phyloP scores from a whole-genome alignment of 2,797 vertebrate species.

The Neosilurus hyrtlii region DNA sequence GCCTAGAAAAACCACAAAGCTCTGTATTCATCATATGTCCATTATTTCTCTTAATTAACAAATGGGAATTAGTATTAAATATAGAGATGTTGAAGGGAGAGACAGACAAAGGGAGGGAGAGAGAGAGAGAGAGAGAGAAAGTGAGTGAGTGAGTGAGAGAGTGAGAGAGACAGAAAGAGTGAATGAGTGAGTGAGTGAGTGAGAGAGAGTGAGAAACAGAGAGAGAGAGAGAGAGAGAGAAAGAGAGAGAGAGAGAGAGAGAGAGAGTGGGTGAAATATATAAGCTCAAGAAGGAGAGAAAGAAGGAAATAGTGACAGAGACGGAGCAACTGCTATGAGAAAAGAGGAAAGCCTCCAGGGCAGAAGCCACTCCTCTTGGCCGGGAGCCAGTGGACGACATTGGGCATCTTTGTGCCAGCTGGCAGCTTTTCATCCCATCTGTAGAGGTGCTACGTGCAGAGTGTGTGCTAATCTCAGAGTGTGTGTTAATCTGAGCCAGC shows the following conservation, averaged over 20 bases:
- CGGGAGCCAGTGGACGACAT: constrained; percentile 57
- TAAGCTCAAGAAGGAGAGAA: constrained; percentile 22
- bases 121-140: constrained; percentile 16
- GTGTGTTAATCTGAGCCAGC: constrained; percentile 75
- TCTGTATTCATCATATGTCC: neutral
- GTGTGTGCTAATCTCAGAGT: constrained; percentile 15
- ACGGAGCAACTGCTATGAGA: constrained; percentile 38
- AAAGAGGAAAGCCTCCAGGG: constrained; percentile 62
- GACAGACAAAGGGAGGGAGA: constrained; percentile 7
- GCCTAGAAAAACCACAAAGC: neutral
- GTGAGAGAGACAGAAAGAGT: neutral
- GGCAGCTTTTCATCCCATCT: constrained; percentile 77
- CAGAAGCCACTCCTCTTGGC: constrained; percentile 55
- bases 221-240: no score
- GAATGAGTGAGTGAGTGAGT: neutral
- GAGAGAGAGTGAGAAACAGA: constrained; percentile 17
- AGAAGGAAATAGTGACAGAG: constrained; percentile 35
- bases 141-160: constrained; percentile 24
- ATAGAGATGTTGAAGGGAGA: neutral
- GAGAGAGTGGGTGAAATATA: no score
- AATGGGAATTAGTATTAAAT: neutral
- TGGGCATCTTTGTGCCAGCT: constrained; percentile 78
- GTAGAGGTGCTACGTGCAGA: constrained; percentile 69
- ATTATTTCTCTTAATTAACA: constrained; percentile 16
- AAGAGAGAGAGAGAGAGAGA: no score